Evolutionary conservation across 2,888 invertebrate genomes (phyloP).

Genomic region (Carpatolechia fugitivella): DNA sequence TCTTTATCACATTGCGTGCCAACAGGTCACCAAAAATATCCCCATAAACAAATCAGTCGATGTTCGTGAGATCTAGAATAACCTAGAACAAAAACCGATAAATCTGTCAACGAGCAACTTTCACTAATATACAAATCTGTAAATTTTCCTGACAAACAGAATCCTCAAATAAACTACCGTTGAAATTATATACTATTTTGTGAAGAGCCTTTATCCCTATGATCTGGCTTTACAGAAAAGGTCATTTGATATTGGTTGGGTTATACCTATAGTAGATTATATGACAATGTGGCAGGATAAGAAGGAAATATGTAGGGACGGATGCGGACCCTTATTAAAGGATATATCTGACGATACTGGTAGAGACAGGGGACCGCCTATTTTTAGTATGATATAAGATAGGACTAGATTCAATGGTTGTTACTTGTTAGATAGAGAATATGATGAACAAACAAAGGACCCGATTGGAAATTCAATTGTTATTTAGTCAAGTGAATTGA

Average conservation of each 20-base stretch:
- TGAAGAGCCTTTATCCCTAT: constrained; percentile 18
- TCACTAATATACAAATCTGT: constrained; percentile 23
- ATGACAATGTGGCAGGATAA: constrained; percentile 35
- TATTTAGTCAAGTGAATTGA: background rate
- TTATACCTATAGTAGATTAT: constrained; percentile 23
- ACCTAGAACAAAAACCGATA: constrained; percentile 19
- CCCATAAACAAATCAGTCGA: constrained; percentile 7
- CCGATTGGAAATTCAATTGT: background rate
- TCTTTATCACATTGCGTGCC: no score
- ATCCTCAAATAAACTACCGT: constrained; percentile 30
- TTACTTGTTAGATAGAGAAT: background rate
- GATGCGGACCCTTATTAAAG: constrained; percentile 37
- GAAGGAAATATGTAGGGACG: constrained; percentile 42
- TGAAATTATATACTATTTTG: constrained; percentile 21
- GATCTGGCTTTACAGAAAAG: constrained; percentile 13
- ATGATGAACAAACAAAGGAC: background rate
- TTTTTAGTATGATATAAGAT: constrained; percentile 5
- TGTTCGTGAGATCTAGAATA: constrained; percentile 13
- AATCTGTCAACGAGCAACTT: constrained; percentile 11
- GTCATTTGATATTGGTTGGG: constrained; percentile 22
- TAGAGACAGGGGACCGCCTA: constrained; percentile 26
- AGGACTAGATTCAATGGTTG: background rate
- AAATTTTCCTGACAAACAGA: constrained; percentile 31
- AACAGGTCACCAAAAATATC: background rate
- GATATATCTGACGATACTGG: constrained; percentile 32